These are phyloP conservation scores for Endomychus coccineus DNA, from an alignment of 2,888 invertebrate species.

Conservation along the genomic window DNA sequence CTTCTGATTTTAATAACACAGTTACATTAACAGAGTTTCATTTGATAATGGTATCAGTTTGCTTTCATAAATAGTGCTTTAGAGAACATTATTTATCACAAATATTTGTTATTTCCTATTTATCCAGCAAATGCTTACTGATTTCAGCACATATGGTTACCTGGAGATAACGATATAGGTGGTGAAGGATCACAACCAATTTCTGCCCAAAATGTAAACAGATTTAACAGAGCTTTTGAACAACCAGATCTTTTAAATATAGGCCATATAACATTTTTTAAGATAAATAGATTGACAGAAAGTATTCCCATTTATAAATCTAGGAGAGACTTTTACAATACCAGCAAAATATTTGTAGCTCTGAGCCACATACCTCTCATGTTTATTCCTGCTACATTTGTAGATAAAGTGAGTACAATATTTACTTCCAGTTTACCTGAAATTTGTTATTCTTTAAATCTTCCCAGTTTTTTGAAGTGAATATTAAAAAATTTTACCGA, in stretches of 20 bases:
- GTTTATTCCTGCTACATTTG: constrained; percentile 46
- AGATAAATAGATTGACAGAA: constrained; percentile 64
- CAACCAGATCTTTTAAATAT: constrained; percentile 58
- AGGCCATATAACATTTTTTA: constrained; percentile 61
- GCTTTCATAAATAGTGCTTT: no score
- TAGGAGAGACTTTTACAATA: constrained; percentile 39
- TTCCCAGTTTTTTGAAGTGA: no score
- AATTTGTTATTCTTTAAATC: no score
- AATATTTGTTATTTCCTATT: no score
- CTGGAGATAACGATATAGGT: constrained; percentile 97
- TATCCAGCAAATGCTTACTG: no score
- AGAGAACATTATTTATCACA: no score
- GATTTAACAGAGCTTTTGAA: constrained; percentile 68
- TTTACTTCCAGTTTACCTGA: no score
- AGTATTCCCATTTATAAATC: constrained; percentile 51
- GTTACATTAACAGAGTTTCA: no score
- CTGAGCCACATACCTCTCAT: constrained; percentile 68
- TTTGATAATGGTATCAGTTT: no score
- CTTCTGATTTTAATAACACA: no score
- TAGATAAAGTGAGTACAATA: constrained; percentile 8
- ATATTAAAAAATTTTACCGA: no score
- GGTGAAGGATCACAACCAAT: constrained; percentile 75
- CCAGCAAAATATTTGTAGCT: constrained; percentile 53
- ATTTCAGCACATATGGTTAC: constrained; percentile 76
- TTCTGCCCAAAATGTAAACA: constrained; percentile 57